Evolutionary conservation across 2,797 vertebrate species (phyloP).

Genomic region (Gila robusta): DNA sequence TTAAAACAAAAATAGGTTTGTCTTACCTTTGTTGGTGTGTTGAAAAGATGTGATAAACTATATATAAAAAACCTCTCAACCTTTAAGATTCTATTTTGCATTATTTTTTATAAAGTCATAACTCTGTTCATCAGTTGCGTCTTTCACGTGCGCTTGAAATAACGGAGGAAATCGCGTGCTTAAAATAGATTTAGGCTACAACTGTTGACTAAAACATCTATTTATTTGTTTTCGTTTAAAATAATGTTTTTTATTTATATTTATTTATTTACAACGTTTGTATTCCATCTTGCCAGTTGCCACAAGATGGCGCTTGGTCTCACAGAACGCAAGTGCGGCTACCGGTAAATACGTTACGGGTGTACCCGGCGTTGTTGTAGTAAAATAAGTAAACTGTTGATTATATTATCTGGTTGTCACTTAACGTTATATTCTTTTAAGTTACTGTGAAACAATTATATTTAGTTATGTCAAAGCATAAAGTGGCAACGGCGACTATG

Average conservation of each 20-base stretch:
- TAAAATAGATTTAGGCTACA: background rate
- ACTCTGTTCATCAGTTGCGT: background rate
- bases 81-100: background rate
- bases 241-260: background rate
- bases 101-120: constrained; percentile 5
- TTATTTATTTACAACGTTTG: background rate
- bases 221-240: constrained; percentile 7
- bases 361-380: too few species aligned
- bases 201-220: background rate
- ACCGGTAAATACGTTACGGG: background rate
- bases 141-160: background rate
- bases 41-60: background rate
- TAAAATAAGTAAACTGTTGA: background rate
- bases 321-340: background rate
- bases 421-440: background rate
- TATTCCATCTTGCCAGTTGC: background rate
- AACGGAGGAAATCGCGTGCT: background rate
- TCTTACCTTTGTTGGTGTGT: constrained; percentile 10
- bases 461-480: constrained; percentile 3
- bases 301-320: constrained; percentile 34
- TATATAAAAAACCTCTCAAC: background rate
- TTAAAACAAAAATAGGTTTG: background rate
- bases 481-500: background rate
- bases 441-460: background rate
- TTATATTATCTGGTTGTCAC: background rate